A percentile compares a stretch with the other conserved stretches of the same genome.
These are phyloP conservation scores for Agrotis segetum DNA, from an alignment of 2,888 invertebrate species.

Conservation along the genomic window DNA sequence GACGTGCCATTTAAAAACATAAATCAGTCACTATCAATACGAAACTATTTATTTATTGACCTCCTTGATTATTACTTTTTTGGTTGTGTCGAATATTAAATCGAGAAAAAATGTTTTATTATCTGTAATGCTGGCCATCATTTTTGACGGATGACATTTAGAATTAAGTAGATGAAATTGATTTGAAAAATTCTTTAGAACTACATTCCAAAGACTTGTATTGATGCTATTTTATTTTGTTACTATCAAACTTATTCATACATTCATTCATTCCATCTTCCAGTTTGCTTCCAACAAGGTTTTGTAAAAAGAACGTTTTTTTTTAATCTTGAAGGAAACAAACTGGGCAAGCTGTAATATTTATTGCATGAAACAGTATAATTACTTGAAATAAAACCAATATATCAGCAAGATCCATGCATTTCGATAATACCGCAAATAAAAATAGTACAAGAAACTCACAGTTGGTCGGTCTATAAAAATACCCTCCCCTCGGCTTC, in stretches of 20 bases:
- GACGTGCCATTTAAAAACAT: constrained; percentile 68
- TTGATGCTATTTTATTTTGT: no score
- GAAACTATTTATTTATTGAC: constrained; percentile 63
- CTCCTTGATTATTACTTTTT: constrained; percentile 51
- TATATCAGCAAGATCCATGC: constrained; percentile 40
- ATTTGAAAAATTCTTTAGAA: constrained; percentile 21
- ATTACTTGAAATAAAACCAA: constrained; percentile 5
- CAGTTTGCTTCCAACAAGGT: no score
- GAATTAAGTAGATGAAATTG: constrained; percentile 43
- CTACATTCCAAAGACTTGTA: background rate
- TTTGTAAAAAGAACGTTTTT: background rate
- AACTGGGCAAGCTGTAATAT: background rate
- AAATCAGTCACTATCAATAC: constrained; percentile 67
- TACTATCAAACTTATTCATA: no score
- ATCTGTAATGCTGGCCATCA: constrained; percentile 42
- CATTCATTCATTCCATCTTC: no score
- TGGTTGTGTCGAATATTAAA: constrained; percentile 42
- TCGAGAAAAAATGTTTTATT: constrained; percentile 43
- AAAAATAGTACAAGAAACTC: constrained; percentile 74
- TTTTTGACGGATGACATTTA: constrained; percentile 53
- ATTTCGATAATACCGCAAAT: constrained; percentile 63
- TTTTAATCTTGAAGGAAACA: background rate
- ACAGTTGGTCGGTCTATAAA: constrained; percentile 76
- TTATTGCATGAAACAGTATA: constrained; percentile 2
- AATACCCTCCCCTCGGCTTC: constrained; percentile 77